Percentiles rank a stretch among this genome's conserved stretches.
Conservation (phyloP, 2,888 invertebrate species). For the Drosophila mimica region DNA sequence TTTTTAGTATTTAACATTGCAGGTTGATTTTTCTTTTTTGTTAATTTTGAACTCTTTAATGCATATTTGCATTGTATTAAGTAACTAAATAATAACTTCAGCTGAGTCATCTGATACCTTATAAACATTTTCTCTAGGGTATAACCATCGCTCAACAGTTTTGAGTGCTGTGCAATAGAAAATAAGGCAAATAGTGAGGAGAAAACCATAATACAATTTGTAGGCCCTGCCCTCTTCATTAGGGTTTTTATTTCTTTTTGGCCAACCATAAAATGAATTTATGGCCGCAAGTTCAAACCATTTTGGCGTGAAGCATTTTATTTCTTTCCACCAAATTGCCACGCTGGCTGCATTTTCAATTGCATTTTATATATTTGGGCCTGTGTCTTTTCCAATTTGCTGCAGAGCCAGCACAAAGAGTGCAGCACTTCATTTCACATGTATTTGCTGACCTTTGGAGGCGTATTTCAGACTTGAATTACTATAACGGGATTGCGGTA, state of each 20-base stretch:
- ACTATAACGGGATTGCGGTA: slow-evolving; percentile 4
- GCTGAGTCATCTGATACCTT: neutral
- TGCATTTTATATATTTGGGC: slow-evolving; percentile 55
- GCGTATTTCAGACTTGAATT: slow-evolving; percentile 38
- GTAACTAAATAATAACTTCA: neutral
- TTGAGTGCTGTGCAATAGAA: slow-evolving; percentile 22
- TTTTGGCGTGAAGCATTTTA: slow-evolving; percentile 52
- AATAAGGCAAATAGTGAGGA: neutral
- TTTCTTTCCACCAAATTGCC: slow-evolving; percentile 31
- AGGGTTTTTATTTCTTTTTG: slow-evolving; percentile 51
- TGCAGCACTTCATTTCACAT: slow-evolving; percentile 58
- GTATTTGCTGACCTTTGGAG: slow-evolving; percentile 54
- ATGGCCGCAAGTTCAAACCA: slow-evolving; percentile 74
- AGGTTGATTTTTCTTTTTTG: neutral
- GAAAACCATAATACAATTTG: slow-evolving; percentile 61
- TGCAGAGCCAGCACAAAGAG: slow-evolving; percentile 24
- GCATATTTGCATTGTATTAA: neutral
- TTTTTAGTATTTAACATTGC: too few species aligned
- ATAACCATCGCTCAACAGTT: slow-evolving; percentile 33
- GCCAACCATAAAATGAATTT: slow-evolving; percentile 60
- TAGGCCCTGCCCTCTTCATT: slow-evolving; percentile 68
- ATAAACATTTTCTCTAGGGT: neutral
- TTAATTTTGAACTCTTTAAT: neutral
- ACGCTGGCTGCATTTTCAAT: slow-evolving; percentile 75
- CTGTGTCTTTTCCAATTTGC: slow-evolving; percentile 37